These are phyloP conservation scores for Climacteris rufus DNA, from an alignment of 2,113 vertebrate genomes.

Conservation along the genomic window DNA sequence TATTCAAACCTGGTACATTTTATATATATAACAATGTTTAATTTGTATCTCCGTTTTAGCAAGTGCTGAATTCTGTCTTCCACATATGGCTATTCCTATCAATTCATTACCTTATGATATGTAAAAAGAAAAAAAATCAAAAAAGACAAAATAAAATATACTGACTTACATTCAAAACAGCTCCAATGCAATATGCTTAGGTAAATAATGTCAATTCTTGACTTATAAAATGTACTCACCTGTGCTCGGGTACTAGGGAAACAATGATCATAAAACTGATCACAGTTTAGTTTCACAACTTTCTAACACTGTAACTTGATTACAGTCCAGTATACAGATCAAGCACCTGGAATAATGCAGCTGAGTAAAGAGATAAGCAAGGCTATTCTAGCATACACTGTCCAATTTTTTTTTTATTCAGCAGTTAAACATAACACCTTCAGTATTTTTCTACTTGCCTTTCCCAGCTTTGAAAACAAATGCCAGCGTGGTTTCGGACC, in stretches of 20 bases:
- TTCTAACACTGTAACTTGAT: slow-evolving; percentile 11
- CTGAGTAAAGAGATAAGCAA: slow-evolving; percentile 43
- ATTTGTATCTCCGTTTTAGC: neutral
- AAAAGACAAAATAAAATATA: neutral
- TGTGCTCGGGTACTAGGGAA: slow-evolving; percentile 8
- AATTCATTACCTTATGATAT: neutral
- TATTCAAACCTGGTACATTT: neutral
- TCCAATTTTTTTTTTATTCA: neutral
- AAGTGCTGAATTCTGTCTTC: neutral
- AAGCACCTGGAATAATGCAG: slow-evolving; percentile 47
- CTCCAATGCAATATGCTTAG: neutral
- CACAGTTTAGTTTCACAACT: slow-evolving; percentile 32
- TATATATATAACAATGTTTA: neutral
- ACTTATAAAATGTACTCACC: slow-evolving; percentile 38
- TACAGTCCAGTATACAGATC: neutral
- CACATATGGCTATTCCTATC: neutral
- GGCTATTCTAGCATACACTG: neutral
- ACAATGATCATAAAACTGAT: slow-evolving; percentile 36
- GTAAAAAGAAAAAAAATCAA: neutral
- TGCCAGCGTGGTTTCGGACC: neutral
- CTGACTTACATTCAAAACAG: neutral
- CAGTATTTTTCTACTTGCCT: neutral
- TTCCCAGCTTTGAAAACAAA: neutral
- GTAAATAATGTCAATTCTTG: slow-evolving; percentile 7
- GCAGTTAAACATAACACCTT: neutral